Percentiles rank a stretch among this genome's conserved stretches.
Conservation (phyloP, 2,113 vertebrate species). For the Coregonus clupeaformis region DNA sequence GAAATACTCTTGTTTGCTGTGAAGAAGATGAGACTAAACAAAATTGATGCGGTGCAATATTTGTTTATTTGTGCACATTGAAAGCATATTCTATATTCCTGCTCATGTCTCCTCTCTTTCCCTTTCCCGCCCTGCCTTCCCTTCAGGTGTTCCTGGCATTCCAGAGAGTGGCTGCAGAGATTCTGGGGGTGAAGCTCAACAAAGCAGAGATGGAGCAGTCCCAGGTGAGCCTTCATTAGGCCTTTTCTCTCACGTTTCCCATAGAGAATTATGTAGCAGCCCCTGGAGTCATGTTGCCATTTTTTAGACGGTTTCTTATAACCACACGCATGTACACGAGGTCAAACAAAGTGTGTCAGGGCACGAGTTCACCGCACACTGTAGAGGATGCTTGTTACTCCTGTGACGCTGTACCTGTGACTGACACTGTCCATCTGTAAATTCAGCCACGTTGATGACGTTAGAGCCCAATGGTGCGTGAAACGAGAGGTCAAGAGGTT, state of each 20-base stretch:
- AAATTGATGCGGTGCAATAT: background rate
- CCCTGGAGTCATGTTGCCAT: background rate
- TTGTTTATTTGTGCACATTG: background rate
- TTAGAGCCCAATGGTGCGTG: constrained; percentile 64
- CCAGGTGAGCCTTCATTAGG: constrained; percentile 80
- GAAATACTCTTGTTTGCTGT: background rate
- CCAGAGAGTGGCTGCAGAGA: constrained; percentile 95
- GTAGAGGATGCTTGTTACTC: constrained; percentile 66
- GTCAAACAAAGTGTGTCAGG: constrained; percentile 56
- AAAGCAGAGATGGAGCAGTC: constrained; percentile 98
- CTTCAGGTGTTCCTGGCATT: constrained; percentile 94
- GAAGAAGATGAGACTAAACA: background rate
- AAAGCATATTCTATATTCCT: background rate
- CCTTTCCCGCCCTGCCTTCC: constrained; percentile 57
- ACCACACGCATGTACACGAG: constrained; percentile 3
- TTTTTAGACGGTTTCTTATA: background rate
- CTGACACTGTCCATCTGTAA: constrained; percentile 60
- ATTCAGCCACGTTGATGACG: constrained; percentile 64
- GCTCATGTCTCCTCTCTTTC: constrained; percentile 55
- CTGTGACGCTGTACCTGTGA: constrained; percentile 54
- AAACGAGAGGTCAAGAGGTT: constrained; percentile 64
- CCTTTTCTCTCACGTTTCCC: background rate
- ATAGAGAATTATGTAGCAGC: background rate
- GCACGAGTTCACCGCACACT: constrained; percentile 52
- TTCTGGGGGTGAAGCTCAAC: constrained; percentile 96